These are phyloP conservation scores for Agelaius phoeniceus DNA, from an alignment of 2,113 vertebrate genomes.

Conservation along the genomic window DNA sequence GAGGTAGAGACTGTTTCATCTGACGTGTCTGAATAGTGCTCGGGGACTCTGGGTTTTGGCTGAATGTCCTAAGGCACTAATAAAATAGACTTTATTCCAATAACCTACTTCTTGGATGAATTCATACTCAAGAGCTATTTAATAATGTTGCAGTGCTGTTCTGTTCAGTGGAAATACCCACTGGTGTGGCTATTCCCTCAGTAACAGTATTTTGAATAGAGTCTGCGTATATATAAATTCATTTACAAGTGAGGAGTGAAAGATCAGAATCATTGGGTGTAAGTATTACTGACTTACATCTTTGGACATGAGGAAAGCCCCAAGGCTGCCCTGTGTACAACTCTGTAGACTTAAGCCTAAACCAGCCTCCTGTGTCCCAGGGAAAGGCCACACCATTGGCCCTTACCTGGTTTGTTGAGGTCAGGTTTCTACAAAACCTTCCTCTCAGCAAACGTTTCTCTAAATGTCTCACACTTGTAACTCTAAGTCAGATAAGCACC, in stretches of 20 bases:
- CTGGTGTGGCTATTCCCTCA: background rate
- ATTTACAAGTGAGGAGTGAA: background rate
- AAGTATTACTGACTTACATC: background rate
- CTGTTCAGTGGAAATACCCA: background rate
- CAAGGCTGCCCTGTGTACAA: background rate
- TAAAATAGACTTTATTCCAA: slow-evolving; percentile 17
- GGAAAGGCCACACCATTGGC: background rate
- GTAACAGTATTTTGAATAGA: background rate
- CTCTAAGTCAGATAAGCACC: background rate
- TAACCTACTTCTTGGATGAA: background rate
- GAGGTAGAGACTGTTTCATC: background rate
- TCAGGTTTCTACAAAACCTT: background rate
- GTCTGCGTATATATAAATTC: background rate
- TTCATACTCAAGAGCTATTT: slow-evolving; percentile 28
- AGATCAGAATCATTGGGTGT: background rate
- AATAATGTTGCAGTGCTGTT: background rate
- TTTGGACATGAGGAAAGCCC: background rate
- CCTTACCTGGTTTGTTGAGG: background rate
- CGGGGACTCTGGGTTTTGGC: background rate
- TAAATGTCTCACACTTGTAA: background rate
- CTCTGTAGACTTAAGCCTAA: background rate
- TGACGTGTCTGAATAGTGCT: background rate
- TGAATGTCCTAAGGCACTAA: background rate
- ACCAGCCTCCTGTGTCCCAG: background rate
- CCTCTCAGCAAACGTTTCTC: background rate